Conservation (phyloP, 2,888 invertebrate genomes). For the Cepaea hortensis region DNA sequence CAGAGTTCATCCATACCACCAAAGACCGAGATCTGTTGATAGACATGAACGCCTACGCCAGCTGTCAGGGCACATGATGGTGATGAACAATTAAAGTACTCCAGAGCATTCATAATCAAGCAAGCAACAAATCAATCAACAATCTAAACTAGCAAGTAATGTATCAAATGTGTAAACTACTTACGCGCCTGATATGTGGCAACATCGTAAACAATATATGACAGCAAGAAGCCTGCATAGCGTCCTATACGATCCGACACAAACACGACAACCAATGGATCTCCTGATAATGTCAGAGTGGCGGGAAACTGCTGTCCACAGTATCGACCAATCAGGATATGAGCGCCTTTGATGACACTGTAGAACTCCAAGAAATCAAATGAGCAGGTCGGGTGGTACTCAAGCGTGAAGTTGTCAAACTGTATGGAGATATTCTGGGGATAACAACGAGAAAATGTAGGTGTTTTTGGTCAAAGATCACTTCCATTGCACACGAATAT, state of each 20-base stretch:
- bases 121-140: too few species aligned
- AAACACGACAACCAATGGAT: constrained; percentile 54
- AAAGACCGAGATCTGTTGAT: too few species aligned
- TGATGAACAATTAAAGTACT: too few species aligned
- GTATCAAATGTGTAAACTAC: not conserved
- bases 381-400: constrained; percentile 39
- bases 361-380: constrained; percentile 49
- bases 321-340: constrained; percentile 38
- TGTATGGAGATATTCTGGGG: constrained; percentile 45
- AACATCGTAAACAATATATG: constrained; percentile 38
- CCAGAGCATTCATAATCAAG: too few species aligned
- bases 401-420: constrained; percentile 48
- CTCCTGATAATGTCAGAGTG: constrained; percentile 51
- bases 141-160: too few species aligned
- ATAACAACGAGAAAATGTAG: not conserved
- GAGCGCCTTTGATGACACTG: constrained; percentile 2
- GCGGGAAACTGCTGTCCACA: constrained; percentile 51
- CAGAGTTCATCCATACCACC: too few species aligned
- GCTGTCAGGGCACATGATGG: too few species aligned
- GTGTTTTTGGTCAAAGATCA: too few species aligned
- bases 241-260: constrained; percentile 52
- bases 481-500: too few species aligned
- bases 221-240: constrained; percentile 55
- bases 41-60: too few species aligned
- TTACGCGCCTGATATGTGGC: not conserved